Conservation (phyloP, 2,888 invertebrate species). For the Drosophila helvetica region DNA sequence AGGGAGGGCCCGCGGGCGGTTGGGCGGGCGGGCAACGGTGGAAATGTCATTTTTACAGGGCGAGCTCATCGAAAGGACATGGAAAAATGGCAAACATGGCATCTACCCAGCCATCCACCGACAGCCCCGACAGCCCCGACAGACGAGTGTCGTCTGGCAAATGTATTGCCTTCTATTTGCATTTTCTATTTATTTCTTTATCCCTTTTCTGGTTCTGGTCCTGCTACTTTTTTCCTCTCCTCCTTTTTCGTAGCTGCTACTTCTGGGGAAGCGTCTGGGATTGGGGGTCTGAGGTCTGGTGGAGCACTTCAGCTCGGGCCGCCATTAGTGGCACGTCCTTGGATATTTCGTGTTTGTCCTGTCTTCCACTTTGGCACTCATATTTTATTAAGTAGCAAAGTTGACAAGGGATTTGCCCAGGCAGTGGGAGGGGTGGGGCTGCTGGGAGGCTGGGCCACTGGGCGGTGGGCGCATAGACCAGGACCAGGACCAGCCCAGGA, state of each 20-base stretch:
- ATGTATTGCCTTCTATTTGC: slow-evolving; percentile 78
- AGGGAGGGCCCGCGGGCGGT: no score
- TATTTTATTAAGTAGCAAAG: slow-evolving; percentile 79
- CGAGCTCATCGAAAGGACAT: slow-evolving; percentile 42
- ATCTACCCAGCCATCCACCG: neutral
- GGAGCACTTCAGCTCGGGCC: slow-evolving; percentile 66
- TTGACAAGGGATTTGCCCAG: slow-evolving; percentile 76
- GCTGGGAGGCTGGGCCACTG: neutral
- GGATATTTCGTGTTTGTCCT: slow-evolving; percentile 47
- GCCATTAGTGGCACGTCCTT: slow-evolving; percentile 73
- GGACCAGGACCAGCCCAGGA: slow-evolving; percentile 30
- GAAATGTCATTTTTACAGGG: slow-evolving; percentile 48
- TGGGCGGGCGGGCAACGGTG: slow-evolving; percentile 14
- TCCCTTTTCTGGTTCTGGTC: slow-evolving; percentile 58
- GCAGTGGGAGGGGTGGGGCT: neutral
- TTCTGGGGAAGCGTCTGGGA: neutral
- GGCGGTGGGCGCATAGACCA: neutral
- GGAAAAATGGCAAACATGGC: slow-evolving; percentile 37
- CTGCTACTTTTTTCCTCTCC: slow-evolving; percentile 8
- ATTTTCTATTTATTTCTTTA: slow-evolving; percentile 79
- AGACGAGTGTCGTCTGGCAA: slow-evolving; percentile 45
- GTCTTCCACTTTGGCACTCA: slow-evolving; percentile 72
- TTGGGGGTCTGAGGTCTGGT: neutral
- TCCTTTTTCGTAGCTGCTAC: neutral
- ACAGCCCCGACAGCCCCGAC: neutral